Evolutionary conservation across 1,140 invertebrate species (phyloP).

Genomic region (Saccostrea glomerata): DNA sequence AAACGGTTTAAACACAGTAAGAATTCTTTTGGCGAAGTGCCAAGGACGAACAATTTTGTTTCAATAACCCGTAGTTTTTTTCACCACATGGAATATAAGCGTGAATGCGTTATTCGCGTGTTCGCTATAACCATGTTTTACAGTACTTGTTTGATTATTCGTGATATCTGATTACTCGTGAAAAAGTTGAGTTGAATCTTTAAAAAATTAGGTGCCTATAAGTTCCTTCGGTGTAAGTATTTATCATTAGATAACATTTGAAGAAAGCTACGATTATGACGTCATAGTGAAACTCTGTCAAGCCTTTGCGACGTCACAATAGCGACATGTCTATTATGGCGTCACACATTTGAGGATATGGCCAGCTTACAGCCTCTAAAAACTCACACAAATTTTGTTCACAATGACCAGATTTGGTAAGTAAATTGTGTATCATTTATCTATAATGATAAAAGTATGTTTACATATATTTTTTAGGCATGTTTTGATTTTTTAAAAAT

Average conservation of each 20-base stretch:
- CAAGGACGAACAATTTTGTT: too few species aligned
- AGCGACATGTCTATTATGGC: not conserved
- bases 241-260: not conserved
- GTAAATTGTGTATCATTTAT: not conserved
- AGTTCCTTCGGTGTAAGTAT: not conserved
- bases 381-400: slow-evolving; percentile 55
- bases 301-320: not conserved
- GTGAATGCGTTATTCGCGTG: too few species aligned
- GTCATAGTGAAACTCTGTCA: not conserved
- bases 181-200: too few species aligned
- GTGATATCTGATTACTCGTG: not conserved
- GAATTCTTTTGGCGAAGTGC: too few species aligned
- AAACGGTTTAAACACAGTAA: too few species aligned
- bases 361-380: not conserved
- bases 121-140: not conserved
- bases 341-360: not conserved
- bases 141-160: not conserved
- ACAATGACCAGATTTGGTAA: slow-evolving; percentile 64
- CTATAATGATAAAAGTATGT: too few species aligned
- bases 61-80: too few species aligned
- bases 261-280: not conserved
- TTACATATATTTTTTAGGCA: too few species aligned
- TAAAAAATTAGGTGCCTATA: not conserved
- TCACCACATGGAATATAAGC: too few species aligned
- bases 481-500: too few species aligned